Conservation (phyloP, 2,888 invertebrate genomes). For the Molorchus minor region DNA sequence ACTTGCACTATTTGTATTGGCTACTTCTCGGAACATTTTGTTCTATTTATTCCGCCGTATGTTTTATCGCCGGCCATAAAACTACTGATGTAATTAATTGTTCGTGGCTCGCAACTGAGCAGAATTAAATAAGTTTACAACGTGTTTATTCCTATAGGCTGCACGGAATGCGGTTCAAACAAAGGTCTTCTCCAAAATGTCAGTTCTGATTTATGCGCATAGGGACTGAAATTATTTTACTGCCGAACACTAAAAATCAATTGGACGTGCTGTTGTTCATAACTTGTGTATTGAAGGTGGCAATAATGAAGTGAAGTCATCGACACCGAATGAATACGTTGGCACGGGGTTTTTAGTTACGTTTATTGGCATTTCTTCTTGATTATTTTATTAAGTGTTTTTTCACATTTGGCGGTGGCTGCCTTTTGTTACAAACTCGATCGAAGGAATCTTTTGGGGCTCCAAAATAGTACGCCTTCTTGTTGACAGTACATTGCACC, state of each 20-base stretch:
- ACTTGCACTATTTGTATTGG: not conserved
- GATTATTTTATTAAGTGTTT: too few species aligned
- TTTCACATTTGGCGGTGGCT: too few species aligned
- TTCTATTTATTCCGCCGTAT: slow-evolving; percentile 24
- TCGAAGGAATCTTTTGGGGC: too few species aligned
- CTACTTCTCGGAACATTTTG: slow-evolving; percentile 17
- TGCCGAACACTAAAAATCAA: not conserved
- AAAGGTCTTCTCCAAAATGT: slow-evolving; percentile 19
- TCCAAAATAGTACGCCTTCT: too few species aligned
- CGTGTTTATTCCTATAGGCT: slow-evolving; percentile 22
- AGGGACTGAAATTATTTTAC: slow-evolving; percentile 4
- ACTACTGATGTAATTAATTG: slow-evolving; percentile 27
- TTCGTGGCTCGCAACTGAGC: slow-evolving; percentile 11
- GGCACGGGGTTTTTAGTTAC: too few species aligned
- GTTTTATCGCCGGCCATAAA: slow-evolving; percentile 22
- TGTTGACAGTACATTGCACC: too few species aligned
- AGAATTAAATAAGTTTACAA: slow-evolving; percentile 27
- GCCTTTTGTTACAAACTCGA: too few species aligned
- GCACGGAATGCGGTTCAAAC: slow-evolving; percentile 9
- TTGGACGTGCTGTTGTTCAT: not conserved
- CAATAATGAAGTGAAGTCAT: too few species aligned
- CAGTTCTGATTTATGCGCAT: slow-evolving; percentile 8
- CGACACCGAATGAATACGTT: too few species aligned
- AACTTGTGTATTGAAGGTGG: not conserved
- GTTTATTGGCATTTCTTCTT: too few species aligned